Conservation (phyloP, 2,797 vertebrate genomes). For the Syndactyla subalaris region DNA sequence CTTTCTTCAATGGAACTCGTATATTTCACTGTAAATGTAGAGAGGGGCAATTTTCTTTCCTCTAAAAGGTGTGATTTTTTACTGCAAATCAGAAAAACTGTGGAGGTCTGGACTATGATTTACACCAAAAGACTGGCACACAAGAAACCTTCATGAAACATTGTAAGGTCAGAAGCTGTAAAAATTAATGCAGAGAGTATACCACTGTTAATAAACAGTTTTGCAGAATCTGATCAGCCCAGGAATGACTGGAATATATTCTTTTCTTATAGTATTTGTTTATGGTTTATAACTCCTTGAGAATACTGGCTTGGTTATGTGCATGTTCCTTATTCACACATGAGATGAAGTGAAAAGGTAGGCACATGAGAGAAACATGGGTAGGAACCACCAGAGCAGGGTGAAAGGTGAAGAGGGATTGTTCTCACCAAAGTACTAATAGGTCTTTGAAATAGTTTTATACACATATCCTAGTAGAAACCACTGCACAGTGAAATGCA, state of each 20-base stretch:
- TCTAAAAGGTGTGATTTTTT: constrained; percentile 61
- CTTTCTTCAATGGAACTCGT: constrained; percentile 50
- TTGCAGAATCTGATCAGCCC: not conserved
- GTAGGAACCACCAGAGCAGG: not conserved
- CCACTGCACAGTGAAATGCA: not conserved
- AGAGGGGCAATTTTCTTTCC: not conserved
- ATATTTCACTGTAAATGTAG: constrained; percentile 12
- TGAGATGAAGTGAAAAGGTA: not conserved
- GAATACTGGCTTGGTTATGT: not conserved
- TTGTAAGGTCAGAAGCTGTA: not conserved
- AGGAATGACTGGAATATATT: not conserved
- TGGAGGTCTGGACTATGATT: constrained; percentile 3
- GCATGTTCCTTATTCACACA: not conserved
- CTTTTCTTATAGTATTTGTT: not conserved
- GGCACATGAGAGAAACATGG: not conserved
- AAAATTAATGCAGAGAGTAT: not conserved
- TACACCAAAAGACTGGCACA: constrained; percentile 4
- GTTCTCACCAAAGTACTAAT: not conserved
- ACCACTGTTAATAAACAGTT: not conserved
- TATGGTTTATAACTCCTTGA: not conserved
- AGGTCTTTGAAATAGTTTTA: not conserved
- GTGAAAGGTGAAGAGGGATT: not conserved
- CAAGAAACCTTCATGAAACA: not conserved
- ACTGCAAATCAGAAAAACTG: constrained; percentile 58
- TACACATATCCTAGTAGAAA: not conserved